Base-by-base conservation (phyloP, 2,113 vertebrate species). In the Pelobates fuscus region DNA sequence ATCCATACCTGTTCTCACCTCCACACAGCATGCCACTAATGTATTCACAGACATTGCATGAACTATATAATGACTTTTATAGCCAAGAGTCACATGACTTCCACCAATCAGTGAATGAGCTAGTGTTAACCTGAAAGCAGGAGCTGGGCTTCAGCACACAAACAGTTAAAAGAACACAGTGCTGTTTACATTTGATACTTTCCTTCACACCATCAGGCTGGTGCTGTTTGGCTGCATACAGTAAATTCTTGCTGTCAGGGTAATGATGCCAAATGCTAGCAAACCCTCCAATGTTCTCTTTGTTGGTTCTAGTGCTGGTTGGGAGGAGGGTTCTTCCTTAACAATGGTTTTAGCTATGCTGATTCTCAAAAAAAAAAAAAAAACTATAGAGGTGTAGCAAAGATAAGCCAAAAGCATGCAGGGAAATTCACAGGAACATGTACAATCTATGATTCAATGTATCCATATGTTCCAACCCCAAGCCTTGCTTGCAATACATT, bases 261-360 rank as follows among this genome's bases (percentile, higher is more conserved):
- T 49, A 49, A 17, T 49, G 12, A 49, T 12, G 17, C 12, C 44
- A 17, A 49, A 49, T 12, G 44, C 4, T 18, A 49, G 44, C 44
- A 49, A 4, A 8, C 44, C 17, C 44, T 49, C 26, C 25, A 32
- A 54, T 63, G 49, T 72, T 49, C 27, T 10, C 68, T 54, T 72
- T 72, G 43, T 71, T 71, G 26, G 58, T 58, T 62, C 23, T 24
- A 60, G 55, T 60, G 24, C 8, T 23, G 52, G 21, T 30, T 15
- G 70, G 59, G 60, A 72, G 27, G 59, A 63, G 60, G 61, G 61
- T 54, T 10, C 55, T 18, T 55, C 32, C 37, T 24, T 21, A 64
- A 71, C 59, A 63, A 72, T 71, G 59, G 37, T 61, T 70, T 61
- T 29, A 24, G 24, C 46, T 6, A 71, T 44, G 69, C 18, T 29